phyloP scores from a whole-genome alignment of 92 coral and sea anemone species.

The Palythoa grandiflora region DNA sequence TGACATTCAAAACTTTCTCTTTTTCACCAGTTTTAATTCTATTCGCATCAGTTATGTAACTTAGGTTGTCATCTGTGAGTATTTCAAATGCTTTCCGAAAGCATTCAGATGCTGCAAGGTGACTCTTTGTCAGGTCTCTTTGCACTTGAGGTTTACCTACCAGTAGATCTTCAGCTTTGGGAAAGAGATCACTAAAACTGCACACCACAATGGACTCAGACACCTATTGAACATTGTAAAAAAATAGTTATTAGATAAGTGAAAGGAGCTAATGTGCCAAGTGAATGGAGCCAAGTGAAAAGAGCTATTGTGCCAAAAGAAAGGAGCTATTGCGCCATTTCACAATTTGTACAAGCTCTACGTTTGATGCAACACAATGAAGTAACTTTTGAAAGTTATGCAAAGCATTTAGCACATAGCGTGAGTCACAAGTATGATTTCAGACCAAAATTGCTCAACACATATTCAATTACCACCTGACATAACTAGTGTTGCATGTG shows the following conservation, averaged over 20 bases:
- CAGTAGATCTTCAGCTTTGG: neutral
- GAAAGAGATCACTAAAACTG: slow-evolving; percentile 29
- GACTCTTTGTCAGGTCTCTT: slow-evolving; percentile 8
- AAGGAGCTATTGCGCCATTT: no score
- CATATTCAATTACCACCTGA: no score
- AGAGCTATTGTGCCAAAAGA: no score
- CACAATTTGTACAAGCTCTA: no score
- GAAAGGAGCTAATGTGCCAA: neutral
- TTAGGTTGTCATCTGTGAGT: slow-evolving; percentile 24
- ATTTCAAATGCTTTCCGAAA: slow-evolving; percentile 8
- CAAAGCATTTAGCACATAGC: no score
- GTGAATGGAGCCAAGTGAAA: neutral
- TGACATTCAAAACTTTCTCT: slow-evolving; percentile 30
- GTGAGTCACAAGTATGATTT: no score
- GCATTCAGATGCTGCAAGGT: slow-evolving; percentile 1
- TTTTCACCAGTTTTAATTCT: slow-evolving; percentile 14
- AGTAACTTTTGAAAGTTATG: no score
- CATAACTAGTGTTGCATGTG: no score
- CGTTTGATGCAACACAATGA: no score
- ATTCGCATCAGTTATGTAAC: slow-evolving; percentile 8
- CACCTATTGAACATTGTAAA: neutral
- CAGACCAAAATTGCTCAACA: no score
- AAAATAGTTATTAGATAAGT: neutral
- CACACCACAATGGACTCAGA: neutral
- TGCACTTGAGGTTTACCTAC: neutral